Evolutionary conservation across 2,113 vertebrate genomes (phyloP), one percentile per base, ranked within the genome.

Genomic region (Bagarius yarrelli): DNA sequence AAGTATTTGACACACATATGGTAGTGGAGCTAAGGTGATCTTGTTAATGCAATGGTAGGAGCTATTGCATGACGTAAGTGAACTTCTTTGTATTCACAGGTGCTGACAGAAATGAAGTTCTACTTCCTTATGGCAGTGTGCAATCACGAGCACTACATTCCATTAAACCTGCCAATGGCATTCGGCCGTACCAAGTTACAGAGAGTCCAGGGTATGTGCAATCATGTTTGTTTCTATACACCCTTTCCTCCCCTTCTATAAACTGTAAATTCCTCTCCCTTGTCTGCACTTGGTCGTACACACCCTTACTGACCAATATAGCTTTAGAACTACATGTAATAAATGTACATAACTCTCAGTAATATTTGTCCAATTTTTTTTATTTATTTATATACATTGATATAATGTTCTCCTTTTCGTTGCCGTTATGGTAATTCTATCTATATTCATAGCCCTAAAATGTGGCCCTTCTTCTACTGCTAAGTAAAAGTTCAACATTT

Each of bases 71-170:
- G n/a, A 61, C 19, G 13, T 25, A 4, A 15, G 11, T 36, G 0
- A 21, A 32, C 11, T 59, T 12, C 57, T 19, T 34, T 73, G 27
- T 30, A 40, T 80, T 32, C 67, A 81, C 91, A 99, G 98, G 91
- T 94, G 67, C 92, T 98, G 88, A 93, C 92, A 52, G 96, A 98
- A 88, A 96, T 98, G 93, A 98, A 98, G 83, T 97, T 99, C 91
- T 96, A 98, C 76, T 99, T 99, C 88, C 92, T 99, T 78, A 96
- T 97, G 93, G 93, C 94, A 0, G 71, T 97, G 81, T 98, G 95
- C 72, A 97, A 95, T 86, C 97, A 99, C 0, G 97, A 99, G 84
- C 98, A 99, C 91, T 98, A 96, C 90, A 96, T 99, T 86, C 97
- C 98, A 56, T 91, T 99, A 18, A 99, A 99, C 85, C 90, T 99